Evolutionary conservation across 2,888 invertebrate genomes (phyloP), one percentile per base, ranked within the genome.

Genomic region (Macrophya annulata): DNA sequence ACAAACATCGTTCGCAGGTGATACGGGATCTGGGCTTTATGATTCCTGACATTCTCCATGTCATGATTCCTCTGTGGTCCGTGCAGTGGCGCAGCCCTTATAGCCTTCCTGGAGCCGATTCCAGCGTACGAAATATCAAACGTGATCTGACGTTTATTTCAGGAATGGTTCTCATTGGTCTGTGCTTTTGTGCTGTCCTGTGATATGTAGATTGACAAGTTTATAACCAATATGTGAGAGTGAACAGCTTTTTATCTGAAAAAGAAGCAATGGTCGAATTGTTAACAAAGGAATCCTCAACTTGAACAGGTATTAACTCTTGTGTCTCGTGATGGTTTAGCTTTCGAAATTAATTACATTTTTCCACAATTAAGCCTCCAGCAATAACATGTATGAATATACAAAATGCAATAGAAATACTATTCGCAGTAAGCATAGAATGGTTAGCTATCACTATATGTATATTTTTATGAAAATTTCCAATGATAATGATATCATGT

Each of bases 11-110:
- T 74, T 89, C 88, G 65, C 89, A 95, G 94, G 94, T 95, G 82
- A 94, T 96, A 82, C 94, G 96, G 15, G 96, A 96, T 92, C 92
- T 96, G 87, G 95, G 95, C 51, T 95, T 96, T 88, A 96, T 96
- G 96, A 94, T 95, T 85, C 96, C 96, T 43, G 96, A 96, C 89
- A 91, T 96, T 74, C 92, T 96, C 55, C 96, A 96, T 89, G 94
- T 96, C 43, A 88, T 95, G 25, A 93, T 97, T 86, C 96, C 96
- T 59, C 88, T 95, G 21, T 94, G 94, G 93, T 92, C 94, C 86
- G 90, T 95, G 85, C 92, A 94, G 77, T 89, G 90, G 84, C 90
- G 90, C 86, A 89, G 88, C 82, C 84, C 87, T 81, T 89, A 91
- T 79, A 88, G 87, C 86, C 90, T 93, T 87, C 93, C 93, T 25